Evolutionary conservation across 2,113 vertebrate genomes (phyloP), one percentile per base, ranked within the genome.

Genomic region (Corythornis vintsioides): DNA sequence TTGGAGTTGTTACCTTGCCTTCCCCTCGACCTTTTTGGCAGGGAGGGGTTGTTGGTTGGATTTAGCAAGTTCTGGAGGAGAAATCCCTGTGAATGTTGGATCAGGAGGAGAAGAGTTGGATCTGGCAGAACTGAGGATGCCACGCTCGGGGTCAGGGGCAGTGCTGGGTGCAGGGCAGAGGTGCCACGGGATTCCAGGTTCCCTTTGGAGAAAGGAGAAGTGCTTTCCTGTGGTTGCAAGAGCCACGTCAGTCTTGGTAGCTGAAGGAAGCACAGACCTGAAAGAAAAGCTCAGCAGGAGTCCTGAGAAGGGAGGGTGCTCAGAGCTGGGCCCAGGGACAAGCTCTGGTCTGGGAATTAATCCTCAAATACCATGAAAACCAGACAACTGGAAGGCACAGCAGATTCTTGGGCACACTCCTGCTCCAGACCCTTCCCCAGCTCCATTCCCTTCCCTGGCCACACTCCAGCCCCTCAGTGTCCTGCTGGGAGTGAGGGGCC

Each of bases 121-220:
- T 79, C 42, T 53, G 4, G 24, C 33, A 53, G 33, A 31, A 15
- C 29, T n/a, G 28, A 22, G 43, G 31, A 22, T 2, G 22, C 7
- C 0, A 0, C 2, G 11, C 3, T 26, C 0, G 0, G 22, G 8
- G 57, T 16, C 84, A 15, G 0, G 11, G 89, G 9, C 4, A 10
- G 65, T 8, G 38, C 24, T 5, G 28, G 16, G 38, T 16, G 53
- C 29, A 3, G 78, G 20, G 48, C 20, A 7, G 61, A 52, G 67
- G 25, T 43, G 7, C n/a, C 1, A 7, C 0, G 6, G 73, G 7
- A 25, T 47, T 6, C 21, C 4, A 1, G 0, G 1, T n/a, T 81
- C 69, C 31, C 0, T 22, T 26, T 0, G 7, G 53, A 79, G 63
- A 19, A 33, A 25, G 47, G n/a, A 91, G 66, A 71, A 8, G 1